Percentiles rank a stretch among this genome's conserved stretches.
Evolutionary conservation across 2,888 invertebrate genomes (phyloP).

Genomic region (Philereme vetulata): DNA sequence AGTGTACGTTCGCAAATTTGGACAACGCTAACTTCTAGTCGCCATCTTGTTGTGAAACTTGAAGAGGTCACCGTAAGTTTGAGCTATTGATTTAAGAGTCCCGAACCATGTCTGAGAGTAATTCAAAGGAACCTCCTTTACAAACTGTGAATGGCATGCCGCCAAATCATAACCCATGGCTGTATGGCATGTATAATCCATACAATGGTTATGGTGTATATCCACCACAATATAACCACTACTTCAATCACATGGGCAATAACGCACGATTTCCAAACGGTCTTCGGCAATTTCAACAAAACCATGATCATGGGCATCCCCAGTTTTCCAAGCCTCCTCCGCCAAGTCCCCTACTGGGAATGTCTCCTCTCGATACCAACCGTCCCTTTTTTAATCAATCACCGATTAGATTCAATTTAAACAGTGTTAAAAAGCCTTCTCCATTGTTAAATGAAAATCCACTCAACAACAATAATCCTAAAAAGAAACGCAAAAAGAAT

Average conservation of each 20-base stretch:
- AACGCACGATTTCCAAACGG: conserved; percentile 57
- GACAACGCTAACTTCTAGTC: conserved; percentile 6
- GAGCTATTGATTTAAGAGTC: conserved; percentile 2
- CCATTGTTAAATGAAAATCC: conserved; percentile 75
- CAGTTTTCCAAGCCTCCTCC: conserved; percentile 69
- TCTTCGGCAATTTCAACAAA: conserved; percentile 63
- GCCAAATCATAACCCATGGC: conserved; percentile 72
- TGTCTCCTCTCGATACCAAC: conserved; percentile 72
- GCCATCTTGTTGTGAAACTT: conserved; percentile 19
- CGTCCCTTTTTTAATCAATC: conserved; percentile 74
- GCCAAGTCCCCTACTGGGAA: conserved; percentile 66
- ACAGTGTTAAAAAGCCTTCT: conserved; percentile 67
- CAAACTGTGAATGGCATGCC: conserved; percentile 76
- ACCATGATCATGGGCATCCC: conserved; percentile 58
- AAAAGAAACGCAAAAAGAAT: conserved; percentile 89
- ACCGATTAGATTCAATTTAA: conserved; percentile 78
- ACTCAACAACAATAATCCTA: conserved; percentile 81
- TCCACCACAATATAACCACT: conserved; percentile 79
- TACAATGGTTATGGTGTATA: conserved; percentile 75
- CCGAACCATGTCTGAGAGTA: conserved; percentile 66
- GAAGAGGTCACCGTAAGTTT: conserved; percentile 18
- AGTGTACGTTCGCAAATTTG: no score
- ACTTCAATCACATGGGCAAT: conserved; percentile 73
- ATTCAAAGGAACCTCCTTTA: conserved; percentile 72
- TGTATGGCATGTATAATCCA: conserved; percentile 70